A percentile compares a stretch with the other conserved stretches of the same genome.
Conservation (phyloP, 1,140 invertebrate genomes). For the Samia ricini region DNA sequence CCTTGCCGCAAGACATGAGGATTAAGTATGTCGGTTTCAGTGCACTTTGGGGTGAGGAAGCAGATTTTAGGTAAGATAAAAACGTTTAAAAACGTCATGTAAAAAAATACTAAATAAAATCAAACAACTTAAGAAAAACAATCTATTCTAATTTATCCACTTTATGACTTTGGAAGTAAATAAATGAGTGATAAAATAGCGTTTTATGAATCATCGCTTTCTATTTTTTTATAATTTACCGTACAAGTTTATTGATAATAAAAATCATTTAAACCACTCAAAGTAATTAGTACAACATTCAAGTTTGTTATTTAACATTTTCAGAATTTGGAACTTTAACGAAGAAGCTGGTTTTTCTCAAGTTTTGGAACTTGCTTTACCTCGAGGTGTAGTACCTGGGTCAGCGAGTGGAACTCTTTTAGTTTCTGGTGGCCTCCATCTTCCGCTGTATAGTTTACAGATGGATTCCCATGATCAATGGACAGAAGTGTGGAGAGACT, state of each 20-base stretch:
- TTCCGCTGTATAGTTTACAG: slow-evolving; percentile 67
- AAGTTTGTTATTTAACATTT: slow-evolving; percentile 18
- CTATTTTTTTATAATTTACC: no score
- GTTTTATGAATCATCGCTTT: neutral
- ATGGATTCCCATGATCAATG: slow-evolving; percentile 53
- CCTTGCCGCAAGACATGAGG: slow-evolving; percentile 77
- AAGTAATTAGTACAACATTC: neutral
- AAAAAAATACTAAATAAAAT: neutral
- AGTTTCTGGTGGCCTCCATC: slow-evolving; percentile 79
- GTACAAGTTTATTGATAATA: no score
- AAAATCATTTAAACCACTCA: no score
- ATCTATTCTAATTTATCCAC: no score
- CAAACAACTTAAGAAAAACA: no score
- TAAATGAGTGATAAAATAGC: no score
- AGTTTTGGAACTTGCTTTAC: slow-evolving; percentile 81
- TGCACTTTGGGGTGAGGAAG: slow-evolving; percentile 79
- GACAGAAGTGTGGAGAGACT: slow-evolving; percentile 62
- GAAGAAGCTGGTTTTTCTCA: slow-evolving; percentile 83
- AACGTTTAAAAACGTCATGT: neutral
- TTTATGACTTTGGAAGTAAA: no score
- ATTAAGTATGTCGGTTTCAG: slow-evolving; percentile 80
- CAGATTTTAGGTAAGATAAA: slow-evolving; percentile 79
- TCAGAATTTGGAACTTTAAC: slow-evolving; percentile 83
- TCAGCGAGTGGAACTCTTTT: slow-evolving; percentile 79
- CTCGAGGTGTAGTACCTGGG: slow-evolving; percentile 80